Percentiles rank a stretch among this genome's conserved stretches.
Conservation (phyloP, 2,113 vertebrate species). For the Arvicanthis niloticus region DNA sequence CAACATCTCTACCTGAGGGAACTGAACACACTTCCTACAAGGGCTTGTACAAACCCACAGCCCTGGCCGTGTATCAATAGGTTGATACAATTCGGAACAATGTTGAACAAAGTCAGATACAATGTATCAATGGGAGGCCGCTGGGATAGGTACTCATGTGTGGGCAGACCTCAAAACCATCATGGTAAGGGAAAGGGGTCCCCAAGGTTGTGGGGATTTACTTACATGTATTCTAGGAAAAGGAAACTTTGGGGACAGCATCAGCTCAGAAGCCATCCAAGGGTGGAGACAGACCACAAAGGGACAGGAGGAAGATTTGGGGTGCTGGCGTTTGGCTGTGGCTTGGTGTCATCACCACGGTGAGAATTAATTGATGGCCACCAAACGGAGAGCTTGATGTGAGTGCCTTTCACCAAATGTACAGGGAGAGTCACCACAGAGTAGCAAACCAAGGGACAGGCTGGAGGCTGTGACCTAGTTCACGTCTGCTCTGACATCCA, state of each 20-base stretch:
- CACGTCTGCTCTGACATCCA: background rate
- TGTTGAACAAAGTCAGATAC: background rate
- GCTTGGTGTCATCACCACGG: too few relatives aligned
- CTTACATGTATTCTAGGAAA: background rate
- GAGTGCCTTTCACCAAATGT: background rate
- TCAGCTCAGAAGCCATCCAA: accelerated
- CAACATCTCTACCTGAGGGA: background rate
- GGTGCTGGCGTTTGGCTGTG: background rate
- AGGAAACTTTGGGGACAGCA: background rate
- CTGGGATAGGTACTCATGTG: accelerated
- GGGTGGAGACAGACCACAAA: background rate
- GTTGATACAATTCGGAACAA: background rate
- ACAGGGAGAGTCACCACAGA: background rate
- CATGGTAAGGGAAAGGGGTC: background rate
- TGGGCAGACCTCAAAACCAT: background rate
- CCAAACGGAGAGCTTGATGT: accelerated
- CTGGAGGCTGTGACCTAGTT: background rate
- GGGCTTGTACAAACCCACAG: background rate
- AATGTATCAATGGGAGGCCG: background rate
- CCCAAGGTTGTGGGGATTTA: background rate
- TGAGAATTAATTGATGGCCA: accelerated
- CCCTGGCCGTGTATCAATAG: background rate
- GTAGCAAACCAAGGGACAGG: background rate
- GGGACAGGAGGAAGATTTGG: accelerated
- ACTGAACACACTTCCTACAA: background rate